Evolutionary conservation across 2,113 vertebrate species (phyloP).

Genomic region (Cinclus cinclus): DNA sequence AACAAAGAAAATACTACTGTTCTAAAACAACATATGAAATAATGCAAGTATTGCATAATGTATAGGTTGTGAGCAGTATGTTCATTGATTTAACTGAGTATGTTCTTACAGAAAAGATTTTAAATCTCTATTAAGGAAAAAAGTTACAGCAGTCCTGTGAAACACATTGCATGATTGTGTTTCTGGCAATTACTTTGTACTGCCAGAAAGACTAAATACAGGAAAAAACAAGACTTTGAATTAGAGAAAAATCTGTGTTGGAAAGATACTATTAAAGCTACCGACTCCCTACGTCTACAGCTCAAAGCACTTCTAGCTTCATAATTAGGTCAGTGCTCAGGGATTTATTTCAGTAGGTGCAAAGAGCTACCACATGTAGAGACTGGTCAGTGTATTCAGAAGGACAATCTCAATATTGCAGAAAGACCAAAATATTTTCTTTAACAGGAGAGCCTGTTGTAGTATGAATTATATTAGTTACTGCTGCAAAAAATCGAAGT

Average conservation of each 20-base stretch:
- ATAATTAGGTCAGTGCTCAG: neutral
- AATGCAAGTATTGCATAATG: neutral
- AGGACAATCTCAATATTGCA: neutral
- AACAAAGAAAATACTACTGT: neutral
- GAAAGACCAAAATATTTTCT: neutral
- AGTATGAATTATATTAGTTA: neutral
- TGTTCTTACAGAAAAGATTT: neutral
- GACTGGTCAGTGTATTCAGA: neutral
- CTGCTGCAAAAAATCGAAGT: neutral
- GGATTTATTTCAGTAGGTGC: neutral
- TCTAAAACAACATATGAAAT: neutral
- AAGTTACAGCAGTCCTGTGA: neutral
- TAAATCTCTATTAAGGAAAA: neutral
- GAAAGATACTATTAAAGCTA: neutral
- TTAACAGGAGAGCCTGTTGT: neutral
- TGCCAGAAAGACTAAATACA: neutral
- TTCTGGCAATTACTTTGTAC: neutral
- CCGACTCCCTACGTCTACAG: neutral
- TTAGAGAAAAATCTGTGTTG: neutral
- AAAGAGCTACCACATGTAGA: neutral
- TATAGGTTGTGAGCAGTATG: neutral
- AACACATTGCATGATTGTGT: neutral
- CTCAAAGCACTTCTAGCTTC: neutral
- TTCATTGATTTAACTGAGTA: neutral
- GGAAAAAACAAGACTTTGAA: neutral